Evolutionary conservation across 2,113 vertebrate genomes (phyloP).

Genomic region (Passer montanus): DNA sequence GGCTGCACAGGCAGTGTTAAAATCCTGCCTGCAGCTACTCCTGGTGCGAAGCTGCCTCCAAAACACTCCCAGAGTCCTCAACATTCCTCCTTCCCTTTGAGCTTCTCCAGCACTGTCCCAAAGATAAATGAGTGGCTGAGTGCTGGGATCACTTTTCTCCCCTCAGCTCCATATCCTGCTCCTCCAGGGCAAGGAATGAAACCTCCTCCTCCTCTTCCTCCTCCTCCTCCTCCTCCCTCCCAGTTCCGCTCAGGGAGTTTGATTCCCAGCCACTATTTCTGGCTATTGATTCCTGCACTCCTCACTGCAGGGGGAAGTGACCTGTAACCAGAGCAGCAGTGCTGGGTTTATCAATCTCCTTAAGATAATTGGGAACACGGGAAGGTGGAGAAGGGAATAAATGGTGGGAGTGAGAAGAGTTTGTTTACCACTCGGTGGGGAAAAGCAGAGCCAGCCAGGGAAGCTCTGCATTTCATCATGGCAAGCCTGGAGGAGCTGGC

Average conservation of each 20-base stretch:
- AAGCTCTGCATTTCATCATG: not conserved
- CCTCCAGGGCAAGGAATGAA: conserved; percentile 4
- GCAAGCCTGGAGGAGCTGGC: not conserved
- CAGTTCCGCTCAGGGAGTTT: conserved; percentile 30
- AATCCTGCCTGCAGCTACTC: not conserved
- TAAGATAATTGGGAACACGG: not conserved
- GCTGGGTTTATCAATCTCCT: conserved; percentile 58
- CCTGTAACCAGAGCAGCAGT: conserved; percentile 37
- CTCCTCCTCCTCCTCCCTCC: conserved; percentile 2
- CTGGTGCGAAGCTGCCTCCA: not conserved
- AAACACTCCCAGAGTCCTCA: not conserved
- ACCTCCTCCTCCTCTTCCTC: not conserved
- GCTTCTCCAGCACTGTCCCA: not conserved
- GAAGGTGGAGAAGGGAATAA: not conserved
- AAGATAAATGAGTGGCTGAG: not conserved
- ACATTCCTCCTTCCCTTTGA: not conserved
- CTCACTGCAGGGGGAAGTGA: conserved; percentile 23
- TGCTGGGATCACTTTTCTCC: not conserved
- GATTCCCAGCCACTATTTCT: conserved; percentile 47
- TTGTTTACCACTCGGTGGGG: not conserved
- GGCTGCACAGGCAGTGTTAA: not conserved
- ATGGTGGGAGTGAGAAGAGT: not conserved
- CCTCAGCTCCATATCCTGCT: not conserved
- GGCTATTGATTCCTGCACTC: conserved; percentile 52
- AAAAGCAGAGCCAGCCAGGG: not conserved